A percentile compares a stretch with the other conserved stretches of the same genome.
Conservation (phyloP, 2,797 vertebrate genomes). For the Microcaecilia unicolor region DNA sequence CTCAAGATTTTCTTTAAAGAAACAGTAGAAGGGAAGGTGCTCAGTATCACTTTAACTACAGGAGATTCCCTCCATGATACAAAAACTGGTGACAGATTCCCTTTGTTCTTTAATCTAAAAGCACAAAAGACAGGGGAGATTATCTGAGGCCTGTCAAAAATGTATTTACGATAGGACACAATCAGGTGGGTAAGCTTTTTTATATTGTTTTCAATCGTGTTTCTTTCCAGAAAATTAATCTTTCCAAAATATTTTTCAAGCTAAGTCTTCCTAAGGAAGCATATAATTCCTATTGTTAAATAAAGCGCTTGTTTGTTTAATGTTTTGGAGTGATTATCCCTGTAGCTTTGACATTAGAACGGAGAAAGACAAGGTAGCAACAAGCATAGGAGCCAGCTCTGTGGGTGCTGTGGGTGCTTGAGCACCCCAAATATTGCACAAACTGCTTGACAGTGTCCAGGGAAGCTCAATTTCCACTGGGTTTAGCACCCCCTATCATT, state of each 20-base stretch:
- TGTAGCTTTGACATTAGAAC: not conserved
- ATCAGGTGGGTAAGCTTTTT: not conserved
- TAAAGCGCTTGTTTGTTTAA: slow-evolving; percentile 5
- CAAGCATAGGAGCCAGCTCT: no score
- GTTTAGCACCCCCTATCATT: no score
- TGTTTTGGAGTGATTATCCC: slow-evolving; percentile 10
- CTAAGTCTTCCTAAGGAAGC: slow-evolving; percentile 6
- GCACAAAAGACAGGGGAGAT: not conserved
- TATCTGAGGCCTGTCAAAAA: not conserved
- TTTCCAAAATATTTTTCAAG: slow-evolving; percentile 2
- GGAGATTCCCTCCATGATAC: slow-evolving; percentile 7
- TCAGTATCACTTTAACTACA: not conserved
- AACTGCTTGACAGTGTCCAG: no score
- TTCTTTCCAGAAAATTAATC: slow-evolving; percentile 1
- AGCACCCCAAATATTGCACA: no score
- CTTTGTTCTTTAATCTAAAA: not conserved
- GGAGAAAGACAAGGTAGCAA: no score
- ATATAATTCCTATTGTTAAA: slow-evolving; percentile 17
- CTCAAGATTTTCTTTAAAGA: slow-evolving; percentile 12
- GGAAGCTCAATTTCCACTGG: no score
- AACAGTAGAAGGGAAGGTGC: slow-evolving; percentile 8
- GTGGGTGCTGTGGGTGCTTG: no score
- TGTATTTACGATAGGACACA: not conserved
- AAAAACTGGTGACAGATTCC: slow-evolving; percentile 11
- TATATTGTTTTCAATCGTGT: not conserved